Evolutionary conservation across 2,113 vertebrate genomes (phyloP).

Genomic region (Lampris incognitus): DNA sequence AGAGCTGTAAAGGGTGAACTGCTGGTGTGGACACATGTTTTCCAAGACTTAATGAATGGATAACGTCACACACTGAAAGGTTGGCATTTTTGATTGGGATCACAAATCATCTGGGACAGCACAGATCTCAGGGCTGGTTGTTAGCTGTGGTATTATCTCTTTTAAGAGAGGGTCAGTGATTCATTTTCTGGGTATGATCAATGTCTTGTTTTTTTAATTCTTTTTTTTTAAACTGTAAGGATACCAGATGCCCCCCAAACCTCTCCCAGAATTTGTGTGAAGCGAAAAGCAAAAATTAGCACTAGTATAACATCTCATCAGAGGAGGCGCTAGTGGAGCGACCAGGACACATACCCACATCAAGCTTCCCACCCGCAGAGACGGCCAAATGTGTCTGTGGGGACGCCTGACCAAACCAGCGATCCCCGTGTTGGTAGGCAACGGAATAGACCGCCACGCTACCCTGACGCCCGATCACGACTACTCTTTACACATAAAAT

Average conservation of each 20-base stretch:
- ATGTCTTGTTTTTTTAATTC: no score
- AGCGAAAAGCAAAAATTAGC: not conserved
- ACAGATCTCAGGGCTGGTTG: not conserved
- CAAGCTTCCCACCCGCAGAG: no score
- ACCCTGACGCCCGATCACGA: no score
- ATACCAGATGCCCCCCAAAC: not conserved
- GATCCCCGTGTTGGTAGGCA: no score
- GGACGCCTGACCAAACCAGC: no score
- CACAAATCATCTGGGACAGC: not conserved
- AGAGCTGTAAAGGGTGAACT: conserved; percentile 17
- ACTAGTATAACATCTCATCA: not conserved
- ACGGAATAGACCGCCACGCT: no score
- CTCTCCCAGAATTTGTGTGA: not conserved
- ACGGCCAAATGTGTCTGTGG: no score
- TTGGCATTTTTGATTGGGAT: not conserved
- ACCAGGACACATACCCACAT: no score
- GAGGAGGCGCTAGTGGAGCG: no score
- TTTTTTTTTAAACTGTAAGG: not conserved
- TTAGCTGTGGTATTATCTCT: not conserved
- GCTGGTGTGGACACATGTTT: conserved; percentile 23
- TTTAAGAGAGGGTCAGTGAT: no score
- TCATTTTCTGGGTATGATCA: no score
- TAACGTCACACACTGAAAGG: conserved; percentile 4
- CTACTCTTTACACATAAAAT: no score
- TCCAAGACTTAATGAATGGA: conserved; percentile 19